Evolutionary conservation across 2,113 vertebrate species (phyloP).

Genomic region (Sminthopsis crassicaudata): DNA sequence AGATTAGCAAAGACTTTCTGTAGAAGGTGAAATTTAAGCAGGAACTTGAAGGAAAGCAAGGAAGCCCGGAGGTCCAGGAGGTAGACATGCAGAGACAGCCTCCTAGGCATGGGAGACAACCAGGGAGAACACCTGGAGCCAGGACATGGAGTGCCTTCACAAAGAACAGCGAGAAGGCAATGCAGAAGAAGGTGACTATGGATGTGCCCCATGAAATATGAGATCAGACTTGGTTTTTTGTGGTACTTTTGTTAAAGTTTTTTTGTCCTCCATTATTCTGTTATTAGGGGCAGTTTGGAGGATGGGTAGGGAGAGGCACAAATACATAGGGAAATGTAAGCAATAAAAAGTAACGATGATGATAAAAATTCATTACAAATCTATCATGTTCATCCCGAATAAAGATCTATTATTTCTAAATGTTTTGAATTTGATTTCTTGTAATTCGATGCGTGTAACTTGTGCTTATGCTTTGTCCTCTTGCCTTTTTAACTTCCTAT

Average conservation of each 20-base stretch:
- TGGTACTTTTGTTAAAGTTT: neutral
- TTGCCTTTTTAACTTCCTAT: neutral
- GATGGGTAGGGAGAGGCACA: neutral
- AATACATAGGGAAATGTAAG: neutral
- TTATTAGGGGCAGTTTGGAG: neutral
- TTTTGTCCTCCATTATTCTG: neutral
- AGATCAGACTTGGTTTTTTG: neutral
- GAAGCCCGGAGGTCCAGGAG: neutral
- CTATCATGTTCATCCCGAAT: neutral
- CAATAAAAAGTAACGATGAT: neutral
- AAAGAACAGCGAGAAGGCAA: too few relatives aligned
- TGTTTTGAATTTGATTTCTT: neutral
- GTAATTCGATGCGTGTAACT: neutral
- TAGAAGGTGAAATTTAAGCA: neutral
- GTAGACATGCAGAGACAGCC: neutral
- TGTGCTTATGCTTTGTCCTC: neutral
- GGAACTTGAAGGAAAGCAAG: neutral
- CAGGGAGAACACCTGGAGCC: neutral
- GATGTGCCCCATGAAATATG: neutral
- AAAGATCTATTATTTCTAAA: neutral
- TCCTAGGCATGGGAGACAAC: too few relatives aligned
- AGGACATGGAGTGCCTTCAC: neutral
- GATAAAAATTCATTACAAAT: neutral
- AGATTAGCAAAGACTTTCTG: neutral
- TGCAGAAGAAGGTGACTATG: neutral